Evolutionary conservation across 2,797 vertebrate genomes (phyloP).

Genomic region (Falco peregrinus): DNA sequence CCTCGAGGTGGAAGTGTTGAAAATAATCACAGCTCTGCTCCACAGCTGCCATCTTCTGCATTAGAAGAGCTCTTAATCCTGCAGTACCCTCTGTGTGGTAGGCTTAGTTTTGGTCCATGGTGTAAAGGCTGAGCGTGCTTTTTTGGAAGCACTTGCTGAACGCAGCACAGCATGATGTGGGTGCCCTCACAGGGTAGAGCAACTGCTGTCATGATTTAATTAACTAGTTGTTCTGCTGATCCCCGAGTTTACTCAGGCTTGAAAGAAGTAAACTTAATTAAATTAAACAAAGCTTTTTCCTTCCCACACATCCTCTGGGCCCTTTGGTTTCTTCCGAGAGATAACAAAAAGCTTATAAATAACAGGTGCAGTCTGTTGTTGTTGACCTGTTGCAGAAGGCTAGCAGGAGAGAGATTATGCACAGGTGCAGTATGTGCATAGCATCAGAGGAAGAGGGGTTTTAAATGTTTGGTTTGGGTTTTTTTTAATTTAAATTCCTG

Average conservation of each 20-base stretch:
- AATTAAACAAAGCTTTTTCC: conserved; percentile 51
- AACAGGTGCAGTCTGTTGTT: conserved; percentile 5
- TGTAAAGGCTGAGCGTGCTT: background rate
- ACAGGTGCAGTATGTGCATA: conserved; percentile 29
- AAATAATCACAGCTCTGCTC: background rate
- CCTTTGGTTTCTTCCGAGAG: background rate
- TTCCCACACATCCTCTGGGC: conserved; percentile 11
- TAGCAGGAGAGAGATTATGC: background rate
- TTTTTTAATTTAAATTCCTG: background rate
- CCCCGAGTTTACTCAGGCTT: conserved; percentile 63
- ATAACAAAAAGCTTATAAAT: conserved; percentile 45
- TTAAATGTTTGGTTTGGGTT: background rate
- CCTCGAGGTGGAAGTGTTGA: background rate
- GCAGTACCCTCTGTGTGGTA: background rate
- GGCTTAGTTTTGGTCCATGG: background rate
- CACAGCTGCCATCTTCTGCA: background rate
- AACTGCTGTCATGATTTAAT: conserved; percentile 62
- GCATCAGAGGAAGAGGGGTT: background rate
- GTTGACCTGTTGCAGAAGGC: conserved; percentile 26
- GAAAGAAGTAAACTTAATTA: conserved; percentile 75
- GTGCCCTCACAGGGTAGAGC: conserved; percentile 18
- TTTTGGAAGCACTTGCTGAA: conserved; percentile 19
- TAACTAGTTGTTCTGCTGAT: conserved; percentile 43
- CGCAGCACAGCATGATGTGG: background rate
- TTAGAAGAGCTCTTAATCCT: background rate